These are phyloP conservation scores for Myotis brandtii DNA, from an alignment of 2,113 vertebrate species.

Conservation along the genomic window DNA sequence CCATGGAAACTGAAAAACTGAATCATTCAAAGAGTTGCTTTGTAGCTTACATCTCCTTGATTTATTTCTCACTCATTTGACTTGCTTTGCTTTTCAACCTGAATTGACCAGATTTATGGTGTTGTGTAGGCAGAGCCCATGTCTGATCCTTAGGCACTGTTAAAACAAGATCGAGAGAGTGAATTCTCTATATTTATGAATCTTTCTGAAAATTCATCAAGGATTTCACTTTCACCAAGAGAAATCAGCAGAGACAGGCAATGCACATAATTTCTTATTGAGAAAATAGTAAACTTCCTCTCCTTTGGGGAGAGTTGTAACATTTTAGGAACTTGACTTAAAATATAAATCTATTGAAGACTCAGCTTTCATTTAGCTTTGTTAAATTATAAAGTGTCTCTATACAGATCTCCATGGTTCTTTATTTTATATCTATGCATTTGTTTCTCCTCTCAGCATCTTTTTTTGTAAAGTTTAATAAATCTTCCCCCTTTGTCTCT, in stretches of 20 bases:
- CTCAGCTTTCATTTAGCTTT: neutral
- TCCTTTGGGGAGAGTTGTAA: slow-evolving; percentile 36
- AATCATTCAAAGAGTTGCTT: slow-evolving; percentile 11
- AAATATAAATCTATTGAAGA: slow-evolving; percentile 41
- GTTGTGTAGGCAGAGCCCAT: neutral
- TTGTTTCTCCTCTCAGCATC: slow-evolving; percentile 18
- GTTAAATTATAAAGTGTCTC: neutral
- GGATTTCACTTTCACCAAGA: slow-evolving; percentile 32
- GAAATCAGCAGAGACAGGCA: slow-evolving; percentile 45
- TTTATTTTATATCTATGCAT: neutral
- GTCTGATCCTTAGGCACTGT: neutral
- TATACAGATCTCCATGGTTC: neutral
- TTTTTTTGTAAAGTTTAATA: slow-evolving; percentile 30
- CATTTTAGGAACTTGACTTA: slow-evolving; percentile 57
- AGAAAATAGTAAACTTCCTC: slow-evolving; percentile 53
- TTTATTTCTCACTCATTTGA: slow-evolving; percentile 59
- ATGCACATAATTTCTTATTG: slow-evolving; percentile 32
- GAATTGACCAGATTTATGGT: slow-evolving; percentile 57
- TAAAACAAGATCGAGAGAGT: slow-evolving; percentile 1
- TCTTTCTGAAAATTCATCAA: slow-evolving; percentile 67
- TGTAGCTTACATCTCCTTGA: slow-evolving; percentile 11
- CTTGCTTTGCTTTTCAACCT: slow-evolving; percentile 54
- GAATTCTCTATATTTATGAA: slow-evolving; percentile 25
- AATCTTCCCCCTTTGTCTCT: neutral
- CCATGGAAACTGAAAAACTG: slow-evolving; percentile 12